Evolutionary conservation across 1,140 invertebrate genomes (phyloP).

Genomic region (Acromyrmex charruanus): DNA sequence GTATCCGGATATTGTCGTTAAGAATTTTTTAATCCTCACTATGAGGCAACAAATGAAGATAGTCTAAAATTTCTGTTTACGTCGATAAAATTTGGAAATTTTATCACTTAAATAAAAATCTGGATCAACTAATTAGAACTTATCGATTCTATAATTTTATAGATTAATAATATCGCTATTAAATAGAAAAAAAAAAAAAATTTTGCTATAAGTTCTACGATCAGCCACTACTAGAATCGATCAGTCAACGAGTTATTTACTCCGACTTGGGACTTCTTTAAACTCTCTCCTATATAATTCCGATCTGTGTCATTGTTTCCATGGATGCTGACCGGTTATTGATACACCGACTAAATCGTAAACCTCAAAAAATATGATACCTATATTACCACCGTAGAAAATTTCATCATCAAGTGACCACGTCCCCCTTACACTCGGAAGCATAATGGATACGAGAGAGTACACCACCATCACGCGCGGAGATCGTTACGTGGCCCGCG

Average conservation of each 20-base stretch:
- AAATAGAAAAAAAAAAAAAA: background rate
- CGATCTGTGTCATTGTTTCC: background rate
- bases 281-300: background rate
- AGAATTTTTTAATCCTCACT: constrained; percentile 5
- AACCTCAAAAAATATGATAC: background rate
- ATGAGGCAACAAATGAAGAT: background rate
- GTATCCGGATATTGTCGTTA: background rate
- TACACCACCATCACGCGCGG: constrained; percentile 23
- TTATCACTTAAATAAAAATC: background rate
- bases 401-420: constrained; percentile 25
- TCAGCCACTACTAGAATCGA: background rate
- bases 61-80: background rate
- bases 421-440: background rate
- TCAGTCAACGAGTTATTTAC: background rate
- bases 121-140: background rate
- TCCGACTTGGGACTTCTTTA: background rate
- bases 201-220: background rate
- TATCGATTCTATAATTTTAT: background rate
- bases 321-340: background rate
- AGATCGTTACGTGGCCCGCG: constrained; percentile 36
- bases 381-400: background rate
- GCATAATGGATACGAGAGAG: constrained; percentile 12
- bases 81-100: background rate
- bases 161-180: background rate
- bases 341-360: background rate